Conservation (phyloP, 2,113 vertebrate species). For the Deroptyus accipitrinus region DNA sequence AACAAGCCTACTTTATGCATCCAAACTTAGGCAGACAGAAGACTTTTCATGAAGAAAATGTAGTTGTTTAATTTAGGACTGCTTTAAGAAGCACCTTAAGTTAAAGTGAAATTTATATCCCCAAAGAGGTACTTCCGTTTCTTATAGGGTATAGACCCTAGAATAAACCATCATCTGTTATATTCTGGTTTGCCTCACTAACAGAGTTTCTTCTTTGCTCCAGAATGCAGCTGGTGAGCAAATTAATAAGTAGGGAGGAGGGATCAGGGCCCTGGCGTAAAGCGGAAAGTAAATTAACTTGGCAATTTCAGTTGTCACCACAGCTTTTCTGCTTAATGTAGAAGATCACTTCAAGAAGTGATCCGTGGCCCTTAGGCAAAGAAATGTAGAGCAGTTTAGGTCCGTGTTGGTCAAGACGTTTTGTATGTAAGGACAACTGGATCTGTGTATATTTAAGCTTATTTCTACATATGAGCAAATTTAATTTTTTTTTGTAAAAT, state of each 20-base stretch:
- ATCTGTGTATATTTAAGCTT: background rate
- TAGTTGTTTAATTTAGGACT: background rate
- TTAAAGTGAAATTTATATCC: background rate
- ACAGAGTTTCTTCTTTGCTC: background rate
- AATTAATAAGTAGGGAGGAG: background rate
- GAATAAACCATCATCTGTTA: background rate
- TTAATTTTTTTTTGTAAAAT: background rate
- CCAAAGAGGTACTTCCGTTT: background rate
- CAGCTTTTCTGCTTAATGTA: background rate
- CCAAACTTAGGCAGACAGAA: background rate
- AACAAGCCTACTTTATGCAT: background rate
- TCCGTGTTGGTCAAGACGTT: background rate
- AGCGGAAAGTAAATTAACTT: background rate
- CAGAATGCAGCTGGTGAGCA: background rate
- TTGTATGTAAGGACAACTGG: background rate
- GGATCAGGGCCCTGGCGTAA: background rate
- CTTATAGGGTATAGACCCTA: background rate
- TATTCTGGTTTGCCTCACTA: background rate
- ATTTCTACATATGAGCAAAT: background rate
- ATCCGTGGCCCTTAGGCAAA: background rate
- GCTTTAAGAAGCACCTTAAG: background rate
- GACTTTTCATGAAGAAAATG: background rate
- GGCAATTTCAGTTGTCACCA: background rate
- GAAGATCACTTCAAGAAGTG: background rate
- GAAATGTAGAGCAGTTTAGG: background rate